Conservation (phyloP, 1,140 invertebrate genomes). For the Drosophila auraria region DNA sequence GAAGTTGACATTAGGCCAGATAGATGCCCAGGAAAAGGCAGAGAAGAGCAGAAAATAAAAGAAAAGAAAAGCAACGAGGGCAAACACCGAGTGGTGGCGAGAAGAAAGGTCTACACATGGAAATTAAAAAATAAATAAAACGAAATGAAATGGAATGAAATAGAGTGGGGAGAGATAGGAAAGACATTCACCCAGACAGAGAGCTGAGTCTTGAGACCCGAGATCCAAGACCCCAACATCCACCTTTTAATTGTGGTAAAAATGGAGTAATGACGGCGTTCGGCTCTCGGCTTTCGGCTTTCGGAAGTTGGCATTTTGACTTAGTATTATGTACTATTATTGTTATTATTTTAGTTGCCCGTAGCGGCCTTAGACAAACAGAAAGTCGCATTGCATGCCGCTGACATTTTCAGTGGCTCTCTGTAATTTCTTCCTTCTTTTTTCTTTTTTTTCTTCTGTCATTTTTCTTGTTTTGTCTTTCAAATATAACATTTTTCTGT, state of each 20-base stretch:
- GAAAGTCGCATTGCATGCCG: slow-evolving; percentile 60
- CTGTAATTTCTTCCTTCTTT: background rate
- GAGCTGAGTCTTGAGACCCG: background rate
- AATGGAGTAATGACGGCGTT: slow-evolving; percentile 66
- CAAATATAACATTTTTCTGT: background rate
- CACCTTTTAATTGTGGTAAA: slow-evolving; percentile 70
- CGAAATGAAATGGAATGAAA: slow-evolving; percentile 57
- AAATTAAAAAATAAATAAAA: slow-evolving; percentile 70
- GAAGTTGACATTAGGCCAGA: slow-evolving; percentile 40
- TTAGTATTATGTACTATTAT: slow-evolving; percentile 76
- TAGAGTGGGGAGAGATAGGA: slow-evolving; percentile 53
- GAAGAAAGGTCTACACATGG: slow-evolving; percentile 48
- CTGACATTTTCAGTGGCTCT: slow-evolving; percentile 29
- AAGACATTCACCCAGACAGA: slow-evolving; percentile 55
- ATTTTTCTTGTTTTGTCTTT: background rate
- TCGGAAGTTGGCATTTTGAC: slow-evolving; percentile 75
- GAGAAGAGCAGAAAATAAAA: background rate
- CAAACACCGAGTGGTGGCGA: slow-evolving; percentile 27
- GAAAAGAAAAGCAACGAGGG: background rate
- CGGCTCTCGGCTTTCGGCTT: slow-evolving; percentile 49
- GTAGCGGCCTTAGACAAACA: slow-evolving; percentile 59
- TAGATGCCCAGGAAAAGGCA: background rate
- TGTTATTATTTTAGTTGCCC: slow-evolving; percentile 69
- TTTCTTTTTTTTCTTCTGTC: background rate
- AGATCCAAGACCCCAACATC: slow-evolving; percentile 23